These are phyloP conservation scores for Neotoxoptera formosana DNA, from an alignment of 1,140 invertebrate genomes.

Conservation along the genomic window DNA sequence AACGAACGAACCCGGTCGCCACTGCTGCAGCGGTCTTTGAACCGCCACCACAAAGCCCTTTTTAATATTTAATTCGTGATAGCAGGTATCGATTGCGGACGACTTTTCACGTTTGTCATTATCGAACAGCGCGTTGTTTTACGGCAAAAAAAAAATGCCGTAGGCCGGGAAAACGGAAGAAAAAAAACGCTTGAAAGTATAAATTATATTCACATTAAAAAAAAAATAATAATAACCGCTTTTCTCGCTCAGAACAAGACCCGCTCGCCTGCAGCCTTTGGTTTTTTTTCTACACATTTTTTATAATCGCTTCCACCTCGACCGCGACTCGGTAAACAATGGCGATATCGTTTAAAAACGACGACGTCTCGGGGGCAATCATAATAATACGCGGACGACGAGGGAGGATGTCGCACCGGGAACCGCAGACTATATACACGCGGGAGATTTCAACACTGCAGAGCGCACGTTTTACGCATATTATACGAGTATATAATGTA, in stretches of 20 bases:
- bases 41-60: neutral
- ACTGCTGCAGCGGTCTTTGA: neutral
- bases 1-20: constrained; percentile 18
- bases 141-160: neutral
- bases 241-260: neutral
- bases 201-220: neutral
- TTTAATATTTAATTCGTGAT: constrained; percentile 35
- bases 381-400: neutral
- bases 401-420: neutral
- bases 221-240: neutral
- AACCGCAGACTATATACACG: neutral
- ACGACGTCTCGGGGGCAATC: neutral
- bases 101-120: neutral
- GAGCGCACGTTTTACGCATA: neutral
- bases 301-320: neutral
- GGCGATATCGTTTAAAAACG: neutral
- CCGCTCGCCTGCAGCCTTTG: neutral
- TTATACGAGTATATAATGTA: constrained; percentile 6
- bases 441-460: neutral
- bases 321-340: neutral
- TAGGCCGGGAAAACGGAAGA: neutral
- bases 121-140: neutral
- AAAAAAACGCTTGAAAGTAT: neutral
- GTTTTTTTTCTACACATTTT: neutral
- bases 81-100: constrained; percentile 40